Percentiles rank a stretch among this genome's conserved stretches.
Conservation (phyloP, 2,888 invertebrate genomes). For the Gryllus longicercus region DNA sequence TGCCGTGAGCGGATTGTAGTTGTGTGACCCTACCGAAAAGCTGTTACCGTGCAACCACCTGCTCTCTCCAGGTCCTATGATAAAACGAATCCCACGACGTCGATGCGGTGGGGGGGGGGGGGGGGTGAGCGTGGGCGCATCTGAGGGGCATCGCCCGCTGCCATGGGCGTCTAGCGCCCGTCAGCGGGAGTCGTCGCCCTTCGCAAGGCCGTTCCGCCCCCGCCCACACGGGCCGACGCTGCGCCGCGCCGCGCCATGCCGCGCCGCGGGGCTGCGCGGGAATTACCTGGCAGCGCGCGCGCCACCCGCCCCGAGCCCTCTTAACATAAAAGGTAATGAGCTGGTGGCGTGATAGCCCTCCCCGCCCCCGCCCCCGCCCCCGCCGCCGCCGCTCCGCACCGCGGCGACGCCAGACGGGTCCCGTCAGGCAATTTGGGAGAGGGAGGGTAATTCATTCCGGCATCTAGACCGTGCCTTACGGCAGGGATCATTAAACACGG, state of each 20-base stretch:
- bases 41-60: too few species aligned
- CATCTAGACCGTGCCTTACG: background rate
- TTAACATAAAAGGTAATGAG: background rate
- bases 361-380: background rate
- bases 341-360: background rate
- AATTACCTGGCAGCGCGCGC: background rate
- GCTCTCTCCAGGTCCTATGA: too few species aligned
- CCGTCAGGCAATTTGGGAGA: background rate
- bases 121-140: too few species aligned
- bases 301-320: background rate
- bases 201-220: background rate
- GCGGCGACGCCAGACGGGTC: background rate
- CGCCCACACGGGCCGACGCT: background rate
- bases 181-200: too few species aligned
- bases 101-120: too few species aligned
- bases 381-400: background rate
- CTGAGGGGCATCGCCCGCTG: too few species aligned
- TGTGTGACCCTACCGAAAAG: too few species aligned
- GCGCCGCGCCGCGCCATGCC: background rate
- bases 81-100: too few species aligned
- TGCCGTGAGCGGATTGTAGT: too few species aligned
- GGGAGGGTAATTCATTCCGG: constrained; percentile 17
- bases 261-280: background rate
- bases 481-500: constrained; percentile 17
- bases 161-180: too few species aligned